phyloP scores from a whole-genome alignment of 2,113 vertebrate genomes.

The Panthera leo region DNA sequence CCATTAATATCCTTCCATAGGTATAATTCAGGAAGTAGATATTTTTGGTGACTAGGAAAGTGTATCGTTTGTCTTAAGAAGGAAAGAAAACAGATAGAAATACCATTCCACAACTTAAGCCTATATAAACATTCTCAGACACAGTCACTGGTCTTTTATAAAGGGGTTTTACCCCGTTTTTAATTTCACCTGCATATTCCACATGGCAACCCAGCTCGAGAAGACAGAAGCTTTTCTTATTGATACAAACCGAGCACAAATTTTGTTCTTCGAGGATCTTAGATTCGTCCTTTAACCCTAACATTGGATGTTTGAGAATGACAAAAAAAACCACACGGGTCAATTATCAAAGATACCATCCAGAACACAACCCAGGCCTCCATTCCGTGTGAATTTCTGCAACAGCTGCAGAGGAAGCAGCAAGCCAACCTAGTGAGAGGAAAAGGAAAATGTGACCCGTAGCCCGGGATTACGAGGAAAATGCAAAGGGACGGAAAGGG shows the following conservation, averaged over 20 bases:
- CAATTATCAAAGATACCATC: conserved; percentile 43
- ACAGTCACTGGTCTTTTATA: conserved; percentile 54
- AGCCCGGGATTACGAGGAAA: conserved; percentile 28
- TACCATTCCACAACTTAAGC: conserved; percentile 53
- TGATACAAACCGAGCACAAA: conserved; percentile 57
- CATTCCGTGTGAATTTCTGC: conserved; percentile 40
- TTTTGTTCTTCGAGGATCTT: conserved; percentile 65
- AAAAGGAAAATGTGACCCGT: conserved; percentile 26
- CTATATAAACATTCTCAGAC: conserved; percentile 68
- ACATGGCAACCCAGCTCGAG: conserved; percentile 44
- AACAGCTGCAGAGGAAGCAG: conserved; percentile 62
- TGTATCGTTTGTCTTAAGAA: conserved; percentile 48
- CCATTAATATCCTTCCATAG: conserved; percentile 32
- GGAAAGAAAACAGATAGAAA: conserved; percentile 62
- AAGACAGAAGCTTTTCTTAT: conserved; percentile 36
- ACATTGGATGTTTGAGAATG: conserved; percentile 57
- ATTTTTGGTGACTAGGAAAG: conserved; percentile 59
- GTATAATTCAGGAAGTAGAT: conserved; percentile 46
- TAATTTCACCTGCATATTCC: conserved; percentile 46
- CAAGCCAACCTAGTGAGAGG: conserved; percentile 56
- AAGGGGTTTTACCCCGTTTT: conserved; percentile 52
- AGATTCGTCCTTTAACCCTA: conserved; percentile 22
- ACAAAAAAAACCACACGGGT: neutral
- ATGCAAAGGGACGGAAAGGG: neutral
- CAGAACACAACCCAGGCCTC: conserved; percentile 44